Base-by-base conservation (phyloP, 1,140 invertebrate species). In the Atta colombica region DNA sequence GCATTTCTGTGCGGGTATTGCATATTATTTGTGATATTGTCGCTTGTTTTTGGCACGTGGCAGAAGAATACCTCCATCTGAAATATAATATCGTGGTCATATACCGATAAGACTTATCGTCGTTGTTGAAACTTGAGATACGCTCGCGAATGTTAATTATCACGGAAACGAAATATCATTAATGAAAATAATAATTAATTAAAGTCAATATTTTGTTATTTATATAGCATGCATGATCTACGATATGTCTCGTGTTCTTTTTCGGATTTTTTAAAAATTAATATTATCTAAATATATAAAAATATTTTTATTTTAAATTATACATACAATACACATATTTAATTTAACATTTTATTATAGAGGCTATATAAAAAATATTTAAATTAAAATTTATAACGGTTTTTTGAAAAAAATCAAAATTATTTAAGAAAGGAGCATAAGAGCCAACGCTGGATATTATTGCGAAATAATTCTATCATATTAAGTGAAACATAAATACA, bases 341-440 rank as follows among this genome's bases (percentile, higher is more conserved):
- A 45, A 12, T 95, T 95, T 31, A 95, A 49, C 25, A 39, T 45
- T 25, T 69, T 21, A 21, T 18, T 51, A 51, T 51, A 4, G 49
- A 51, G 1, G 8, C n/a, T 68, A n/a, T 68, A 35, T 68, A 12
- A n/a, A 45, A 69, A 14, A 69, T 14, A 55, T 5, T n/a, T 55
- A 10, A 10, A 45, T 45, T 10, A 45, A 45, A 45, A 45, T 45
- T 10, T 45, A 45, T 45, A 45, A 45, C 10, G 39, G 39, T 2
- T 0, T 45, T 45, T 45, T 45, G 39, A 10, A 45, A 45, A 45
- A 45, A 45, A 45, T 45, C 1, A 10, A 45, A 45, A 10, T 45
- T 45, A 45, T 45, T 45, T 10, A 10, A 45, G 8, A 45, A 45
- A 45, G 8, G 8, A 45, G 0, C 8, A 45, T 45, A 45, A 45